Conservation (phyloP, 2,113 vertebrate species). For the Camelus bactrianus region DNA sequence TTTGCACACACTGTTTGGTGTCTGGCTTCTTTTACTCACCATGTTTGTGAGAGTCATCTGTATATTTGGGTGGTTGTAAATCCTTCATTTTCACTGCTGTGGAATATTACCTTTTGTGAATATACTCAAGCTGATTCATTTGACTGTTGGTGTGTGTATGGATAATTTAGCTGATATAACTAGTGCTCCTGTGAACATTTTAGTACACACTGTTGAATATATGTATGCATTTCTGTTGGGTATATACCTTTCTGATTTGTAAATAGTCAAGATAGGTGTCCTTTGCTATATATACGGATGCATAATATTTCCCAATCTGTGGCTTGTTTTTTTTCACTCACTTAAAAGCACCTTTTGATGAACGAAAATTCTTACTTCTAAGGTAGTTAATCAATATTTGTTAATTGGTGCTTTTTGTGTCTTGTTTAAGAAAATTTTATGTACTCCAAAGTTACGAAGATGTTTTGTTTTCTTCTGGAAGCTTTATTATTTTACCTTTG, state of each 20-base stretch:
- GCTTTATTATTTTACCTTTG: background rate
- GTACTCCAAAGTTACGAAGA: background rate
- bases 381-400: background rate
- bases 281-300: background rate
- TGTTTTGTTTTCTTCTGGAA: background rate
- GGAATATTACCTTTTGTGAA: background rate
- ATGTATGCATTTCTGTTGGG: background rate
- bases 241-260: constrained; percentile 11
- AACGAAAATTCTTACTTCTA: background rate
- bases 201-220: background rate
- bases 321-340: background rate
- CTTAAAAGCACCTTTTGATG: background rate
- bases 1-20: background rate
- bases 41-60: background rate
- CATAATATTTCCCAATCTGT: background rate
- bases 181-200: background rate
- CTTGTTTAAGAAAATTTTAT: background rate
- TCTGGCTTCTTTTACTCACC: background rate
- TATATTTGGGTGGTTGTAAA: background rate
- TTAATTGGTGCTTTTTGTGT: background rate
- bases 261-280: background rate
- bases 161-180: background rate
- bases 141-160: background rate
- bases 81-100: background rate
- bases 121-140: background rate